phyloP scores from a whole-genome alignment of 2,888 invertebrate genomes.

The Halictus quadricinctus region DNA sequence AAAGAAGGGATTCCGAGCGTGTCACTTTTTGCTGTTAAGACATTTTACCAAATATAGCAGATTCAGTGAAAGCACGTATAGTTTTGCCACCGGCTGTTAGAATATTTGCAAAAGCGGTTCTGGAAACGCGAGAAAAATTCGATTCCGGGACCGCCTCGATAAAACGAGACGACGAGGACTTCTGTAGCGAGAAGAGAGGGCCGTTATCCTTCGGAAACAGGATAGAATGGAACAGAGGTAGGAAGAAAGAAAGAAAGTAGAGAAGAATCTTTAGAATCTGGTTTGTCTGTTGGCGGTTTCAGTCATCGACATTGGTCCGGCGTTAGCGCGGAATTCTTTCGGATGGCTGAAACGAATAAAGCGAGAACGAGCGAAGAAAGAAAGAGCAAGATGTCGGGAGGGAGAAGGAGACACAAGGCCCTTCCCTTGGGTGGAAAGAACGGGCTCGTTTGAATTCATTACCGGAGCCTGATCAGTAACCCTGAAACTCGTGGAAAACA shows the following conservation, averaged over 20 bases:
- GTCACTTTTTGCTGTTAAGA: not conserved
- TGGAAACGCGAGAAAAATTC: not conserved
- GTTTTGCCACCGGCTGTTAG: not conserved
- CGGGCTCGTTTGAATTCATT: not conserved
- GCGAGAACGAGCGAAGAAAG: not conserved
- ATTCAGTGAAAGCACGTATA: not conserved
- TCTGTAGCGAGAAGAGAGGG: not conserved
- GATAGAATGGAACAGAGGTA: constrained; percentile 11
- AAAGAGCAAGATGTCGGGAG: not conserved
- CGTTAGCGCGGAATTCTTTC: constrained; percentile 1
- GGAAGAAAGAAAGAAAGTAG: constrained; percentile 5
- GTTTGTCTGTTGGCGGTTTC: not conserved
- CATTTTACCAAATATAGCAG: not conserved
- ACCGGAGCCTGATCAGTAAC: not conserved
- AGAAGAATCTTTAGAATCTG: constrained; percentile 3
- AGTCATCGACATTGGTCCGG: constrained; percentile 18
- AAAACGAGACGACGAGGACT: not conserved
- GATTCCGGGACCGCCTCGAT: not conserved
- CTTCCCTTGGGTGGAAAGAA: not conserved
- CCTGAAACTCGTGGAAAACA: constrained; percentile 8
- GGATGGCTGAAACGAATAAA: not conserved
- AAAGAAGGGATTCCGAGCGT: no score
- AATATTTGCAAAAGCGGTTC: not conserved
- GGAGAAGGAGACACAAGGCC: not conserved
- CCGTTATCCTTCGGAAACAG: constrained; percentile 10